phyloP scores from a whole-genome alignment of 2,113 vertebrate species.

The Urocynchramus pylzowi region DNA sequence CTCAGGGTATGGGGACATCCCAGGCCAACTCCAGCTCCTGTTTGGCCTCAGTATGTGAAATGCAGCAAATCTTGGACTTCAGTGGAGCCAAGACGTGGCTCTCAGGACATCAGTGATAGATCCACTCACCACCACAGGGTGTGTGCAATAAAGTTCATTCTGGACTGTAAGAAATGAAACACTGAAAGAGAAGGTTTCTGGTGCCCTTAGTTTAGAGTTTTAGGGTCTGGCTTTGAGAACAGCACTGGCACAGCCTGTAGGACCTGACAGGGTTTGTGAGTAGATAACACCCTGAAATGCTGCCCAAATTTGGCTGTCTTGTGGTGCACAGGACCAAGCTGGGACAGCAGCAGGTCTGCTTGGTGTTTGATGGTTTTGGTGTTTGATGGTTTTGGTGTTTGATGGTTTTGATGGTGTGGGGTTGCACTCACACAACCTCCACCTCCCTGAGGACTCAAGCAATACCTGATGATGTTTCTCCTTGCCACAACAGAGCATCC shows the following conservation, averaged over 20 bases:
- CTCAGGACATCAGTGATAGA: background rate
- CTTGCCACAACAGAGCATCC: too few species aligned
- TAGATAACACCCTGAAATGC: background rate
- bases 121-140: background rate
- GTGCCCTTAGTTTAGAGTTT: background rate
- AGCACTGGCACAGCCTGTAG: background rate
- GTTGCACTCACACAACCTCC: background rate
- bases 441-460: accelerated
- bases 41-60: background rate
- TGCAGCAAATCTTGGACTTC: background rate
- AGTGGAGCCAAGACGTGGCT: too few species aligned
- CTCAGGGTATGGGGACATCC: background rate
- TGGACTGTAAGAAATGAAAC: background rate
- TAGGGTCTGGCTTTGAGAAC: background rate
- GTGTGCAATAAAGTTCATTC: background rate
- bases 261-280: background rate
- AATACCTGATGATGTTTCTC: accelerated
- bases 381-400: background rate
- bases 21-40: background rate
- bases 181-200: background rate
- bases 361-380: background rate
- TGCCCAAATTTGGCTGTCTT: accelerated
- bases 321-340: background rate
- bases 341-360: background rate
- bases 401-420: background rate